Evolutionary conservation across 1,140 invertebrate genomes (phyloP), one percentile per base, ranked within the genome.

Genomic region (Contarinia nasturtii): DNA sequence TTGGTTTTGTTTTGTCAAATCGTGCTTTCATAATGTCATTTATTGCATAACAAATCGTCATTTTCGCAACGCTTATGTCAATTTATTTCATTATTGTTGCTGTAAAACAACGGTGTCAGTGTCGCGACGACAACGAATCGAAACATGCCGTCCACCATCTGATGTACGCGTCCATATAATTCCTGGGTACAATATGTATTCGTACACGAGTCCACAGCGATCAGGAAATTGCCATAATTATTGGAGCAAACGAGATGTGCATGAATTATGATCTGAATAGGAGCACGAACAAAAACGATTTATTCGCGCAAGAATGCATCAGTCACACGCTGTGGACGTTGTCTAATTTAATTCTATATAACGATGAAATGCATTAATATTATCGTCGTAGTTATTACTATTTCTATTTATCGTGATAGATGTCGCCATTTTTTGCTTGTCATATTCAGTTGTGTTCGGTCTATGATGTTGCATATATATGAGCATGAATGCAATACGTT

Each of bases 11-110:
- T 60, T 82, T 1, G 71, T 69, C 42, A 81, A 83, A 50, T 78
- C 78, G 0, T 76, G 79, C 46, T 57, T 81, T 37, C 77, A 77
- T 51, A 77, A 73, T 52, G 67, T 80, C 3, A 56, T 84, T 1
- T 84, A 84, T 55, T 75, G 76, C 47, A 61, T 74, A 0, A 60
- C 71, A 2, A 77, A 81, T 54, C 65, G 72, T 0, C 75, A 79
- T 56, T 85, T 83, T 54, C 67, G 80, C n/a, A 76, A 71, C 49
- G 80, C 81, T 3, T 88, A 81, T 57, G 67, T 78, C 18, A 80
- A 83, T 55, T 61, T 86, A 10, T 86, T 85, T 55, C 75, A 86
- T 52, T 86, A 87, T 52, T 86, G 82, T 56, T 86, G 79, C 55
- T 86, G 82, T 63, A 86, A 86, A 59, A 84, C 76, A 7, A 79